Base-by-base conservation (phyloP, 2,797 vertebrate species). In the Holocentrus rufus region DNA sequence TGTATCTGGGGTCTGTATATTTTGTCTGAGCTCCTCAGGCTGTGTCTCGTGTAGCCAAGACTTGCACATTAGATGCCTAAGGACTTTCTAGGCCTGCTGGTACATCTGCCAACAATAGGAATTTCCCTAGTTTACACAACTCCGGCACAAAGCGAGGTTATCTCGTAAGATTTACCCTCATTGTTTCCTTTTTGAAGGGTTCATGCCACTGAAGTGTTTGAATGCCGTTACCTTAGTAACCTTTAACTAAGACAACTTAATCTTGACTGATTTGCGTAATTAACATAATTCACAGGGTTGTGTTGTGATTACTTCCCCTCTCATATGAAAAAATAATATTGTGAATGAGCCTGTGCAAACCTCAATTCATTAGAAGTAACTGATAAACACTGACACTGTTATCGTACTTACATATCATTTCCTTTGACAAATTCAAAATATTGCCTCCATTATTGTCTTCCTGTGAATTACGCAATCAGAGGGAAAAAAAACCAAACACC, bases 41-140 rank as follows among this genome's bases (percentile, higher is more conserved):
- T 81, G 85, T 84, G 84, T 90, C 89, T 90, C 77, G 75, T 83
- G 87, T 72, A 92, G 92, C 91, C 80, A 87, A 82, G 89, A 92
- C 92, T 89, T 90, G 87, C 89, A 90, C 84, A 57, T 81, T 76
- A 83, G 85, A 86, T 87, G 92, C 92, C 94, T 93, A 64, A 92
- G 93, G 93, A 92, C 84, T 85, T 88, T 76, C 58, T 87, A 90
- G 89, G 85, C 85, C 91, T 92, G 90, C 87, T 87, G 86, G 72
- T 90, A 83, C 89, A 88, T 92, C 90, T 88, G 88, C 91, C 92
- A 91, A 91, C 93, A 92, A 89, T 89, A 95, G 94, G 94, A 95
- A 95, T 95, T 95, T 92, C 95, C 95, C 94, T 88, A 81, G 84
- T 94, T 93, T 92, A 92, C 91, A 91, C 84, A 85, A 77, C 89